Evolutionary conservation across 2,113 vertebrate genomes (phyloP), one percentile per base, ranked within the genome.

Genomic region (Dolichotis patagonum): DNA sequence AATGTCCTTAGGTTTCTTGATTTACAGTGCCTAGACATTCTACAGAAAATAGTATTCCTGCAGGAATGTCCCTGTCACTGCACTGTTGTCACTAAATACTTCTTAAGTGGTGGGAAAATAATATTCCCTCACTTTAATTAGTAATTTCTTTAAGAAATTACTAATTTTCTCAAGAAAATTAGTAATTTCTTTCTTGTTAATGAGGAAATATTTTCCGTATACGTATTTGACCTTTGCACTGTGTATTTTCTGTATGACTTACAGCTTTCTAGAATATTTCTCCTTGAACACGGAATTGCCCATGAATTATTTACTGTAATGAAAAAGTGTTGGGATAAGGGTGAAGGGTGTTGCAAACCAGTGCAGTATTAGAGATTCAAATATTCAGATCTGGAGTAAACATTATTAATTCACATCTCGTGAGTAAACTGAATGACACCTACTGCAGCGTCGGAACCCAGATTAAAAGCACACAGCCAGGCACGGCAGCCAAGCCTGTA

Each of bases 131-230:
- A 28, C 81, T 93, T 95, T 89, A 52, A 82, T 73, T 22, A 58
- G 81, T 22, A n/a, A n/a, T n/a, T n/a, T n/a, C n/a, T n/a, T n/a
- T n/a, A n/a, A n/a, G n/a, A n/a, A n/a, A n/a, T n/a, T n/a, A n/a
- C n/a, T n/a, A n/a, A n/a, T n/a, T n/a, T n/a, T n/a, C n/a, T n/a
- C n/a, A n/a, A n/a, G n/a, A n/a, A n/a, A n/a, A n/a, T n/a, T n/a
- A n/a, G n/a, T n/a, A n/a, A 86, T 67, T 83, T 94, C n/a, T 78
- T 80, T 81, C 43, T 92, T 84, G 38, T 71, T 91, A 85, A 60
- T 77, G 35, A 87, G 63, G 30, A 35, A 88, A 41, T 13, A 71
- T 46, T 58, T 49, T 81, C 17, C 46, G 38, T 49, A 35, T 38
- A 32, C 3, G 62, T 71, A 85, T 49, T 58, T 85, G 35, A 60